A percentile compares a stretch with the other conserved stretches of the same genome.
Conservation (phyloP, 2,797 vertebrate genomes). For the Yasuhikotakia modesta region DNA sequence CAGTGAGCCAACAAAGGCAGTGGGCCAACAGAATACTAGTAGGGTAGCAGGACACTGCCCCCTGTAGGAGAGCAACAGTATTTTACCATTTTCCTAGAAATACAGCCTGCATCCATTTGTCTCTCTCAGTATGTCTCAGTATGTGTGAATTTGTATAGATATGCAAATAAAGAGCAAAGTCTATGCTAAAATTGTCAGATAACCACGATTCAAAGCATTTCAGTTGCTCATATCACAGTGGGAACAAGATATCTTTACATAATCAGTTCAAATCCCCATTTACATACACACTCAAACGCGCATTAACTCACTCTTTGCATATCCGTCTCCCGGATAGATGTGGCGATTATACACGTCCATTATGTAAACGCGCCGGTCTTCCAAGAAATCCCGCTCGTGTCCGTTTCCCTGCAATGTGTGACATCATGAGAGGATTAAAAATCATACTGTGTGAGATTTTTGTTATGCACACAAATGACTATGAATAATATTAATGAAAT, state of each 20-base stretch:
- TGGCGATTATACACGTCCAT: slow-evolving; percentile 95
- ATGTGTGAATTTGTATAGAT: slow-evolving; percentile 17
- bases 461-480: not conserved
- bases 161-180: slow-evolving; percentile 32
- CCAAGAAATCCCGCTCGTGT: slow-evolving; percentile 93
- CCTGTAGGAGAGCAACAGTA: slow-evolving; percentile 53
- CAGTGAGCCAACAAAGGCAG: too few relatives aligned
- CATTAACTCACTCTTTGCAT: slow-evolving; percentile 88
- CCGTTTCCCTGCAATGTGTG: slow-evolving; percentile 87
- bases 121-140: not conserved
- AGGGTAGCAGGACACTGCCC: slow-evolving; percentile 55
- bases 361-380: slow-evolving; percentile 89
- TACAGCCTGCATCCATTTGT: not conserved
- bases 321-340: slow-evolving; percentile 91
- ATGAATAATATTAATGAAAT: not conserved
- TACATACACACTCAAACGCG: slow-evolving; percentile 18
- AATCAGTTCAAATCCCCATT: slow-evolving; percentile 38
- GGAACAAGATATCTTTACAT: slow-evolving; percentile 32
- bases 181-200: slow-evolving; percentile 18
- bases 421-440: slow-evolving; percentile 23
- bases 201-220: slow-evolving; percentile 17
- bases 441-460: not conserved
- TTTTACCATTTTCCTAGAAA: slow-evolving; percentile 6
- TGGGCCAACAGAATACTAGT: not conserved
- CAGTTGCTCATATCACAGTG: slow-evolving; percentile 15